Percentiles rank a stretch among this genome's conserved stretches.
Evolutionary conservation across 37 sponge, comb jelly and placozoan species (phyloP).

Genomic region (Aphrocallistes beatrix): DNA sequence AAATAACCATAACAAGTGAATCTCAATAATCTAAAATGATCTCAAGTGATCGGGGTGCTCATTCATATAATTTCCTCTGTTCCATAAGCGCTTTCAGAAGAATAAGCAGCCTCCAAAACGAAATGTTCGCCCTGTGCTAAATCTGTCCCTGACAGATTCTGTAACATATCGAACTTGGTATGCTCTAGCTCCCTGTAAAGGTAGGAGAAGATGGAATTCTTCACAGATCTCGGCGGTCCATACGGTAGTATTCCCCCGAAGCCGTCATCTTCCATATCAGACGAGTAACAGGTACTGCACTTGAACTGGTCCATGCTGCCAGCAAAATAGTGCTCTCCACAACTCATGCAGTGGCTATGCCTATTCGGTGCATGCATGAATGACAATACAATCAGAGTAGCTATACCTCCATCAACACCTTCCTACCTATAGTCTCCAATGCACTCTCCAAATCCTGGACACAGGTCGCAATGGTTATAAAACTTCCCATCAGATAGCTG

Average conservation of each 20-base stretch:
- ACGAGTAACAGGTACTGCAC: not conserved
- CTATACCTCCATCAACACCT: not conserved
- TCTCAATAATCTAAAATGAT: too few relatives aligned
- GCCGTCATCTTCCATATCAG: not conserved
- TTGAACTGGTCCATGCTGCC: not conserved
- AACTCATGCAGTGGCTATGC: not conserved
- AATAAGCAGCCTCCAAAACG: too few relatives aligned
- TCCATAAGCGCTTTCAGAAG: too few relatives aligned
- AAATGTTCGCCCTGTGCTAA: too few relatives aligned
- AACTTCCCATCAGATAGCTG: not conserved
- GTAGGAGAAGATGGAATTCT: not conserved
- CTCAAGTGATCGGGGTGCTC: too few relatives aligned
- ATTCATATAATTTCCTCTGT: too few relatives aligned
- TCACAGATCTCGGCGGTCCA: not conserved
- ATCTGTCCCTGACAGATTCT: too few relatives aligned
- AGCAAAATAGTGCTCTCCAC: not conserved
- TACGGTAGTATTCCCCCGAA: not conserved
- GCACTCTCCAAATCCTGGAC: conserved; percentile 1
- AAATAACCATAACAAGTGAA: too few relatives aligned
- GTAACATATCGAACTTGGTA: not conserved
- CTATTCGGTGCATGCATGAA: not conserved
- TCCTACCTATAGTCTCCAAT: conserved; percentile 6
- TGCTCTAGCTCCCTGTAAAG: not conserved
- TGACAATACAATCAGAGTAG: too few relatives aligned
- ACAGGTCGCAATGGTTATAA: not conserved